Evolutionary conservation across 2,888 invertebrate genomes (phyloP), one percentile per base, ranked within the genome.

Genomic region (Diplolepis rosae): DNA sequence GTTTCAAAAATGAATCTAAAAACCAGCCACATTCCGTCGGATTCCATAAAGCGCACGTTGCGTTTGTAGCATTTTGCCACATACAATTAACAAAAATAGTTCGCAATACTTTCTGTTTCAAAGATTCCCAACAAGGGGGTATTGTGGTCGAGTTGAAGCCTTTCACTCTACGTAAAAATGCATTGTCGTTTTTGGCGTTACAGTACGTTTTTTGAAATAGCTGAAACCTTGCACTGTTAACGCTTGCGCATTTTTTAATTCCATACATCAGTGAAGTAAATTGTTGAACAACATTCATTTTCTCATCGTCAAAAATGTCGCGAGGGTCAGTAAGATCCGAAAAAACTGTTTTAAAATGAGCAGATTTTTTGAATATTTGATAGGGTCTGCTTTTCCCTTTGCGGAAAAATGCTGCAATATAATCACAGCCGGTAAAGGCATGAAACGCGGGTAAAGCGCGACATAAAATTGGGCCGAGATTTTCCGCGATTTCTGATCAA

Each of bases 81-180:
- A 83, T 83, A 1, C 80, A 80, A 77, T 79, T 81, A 24, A 81
- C 79, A 68, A 73, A 82, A 67, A 79, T 79, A 5, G 78, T 81
- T 7, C 80, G 77, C 72, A 81, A 77, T 9, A 81, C 69, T 79
- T 81, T 81, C 56, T 75, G 69, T 54, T 73, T 66, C 22, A 73
- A 51, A 5, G 75, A 70, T 51, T 42, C 32, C 69, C 72, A 75
- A 56, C 75, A 75, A 9, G 73, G 70, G 11, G 71, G 73, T 32
- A 75, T 75, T 11, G 32, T 13, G 15, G 27, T 73, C 1, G 68
- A 71, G 61, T 75, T 35, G 42, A 75, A 71, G n/a, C 70, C 45
- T 52, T 51, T 70, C 9, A 70, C 15, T 51, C 61, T 70, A 66
- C 48, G 30, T 4, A 75, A 70, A 51, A 70, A 61, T 39, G 28